These are phyloP conservation scores for Poecile atricapillus DNA, from an alignment of 2,113 vertebrate species.

Conservation along the genomic window DNA sequence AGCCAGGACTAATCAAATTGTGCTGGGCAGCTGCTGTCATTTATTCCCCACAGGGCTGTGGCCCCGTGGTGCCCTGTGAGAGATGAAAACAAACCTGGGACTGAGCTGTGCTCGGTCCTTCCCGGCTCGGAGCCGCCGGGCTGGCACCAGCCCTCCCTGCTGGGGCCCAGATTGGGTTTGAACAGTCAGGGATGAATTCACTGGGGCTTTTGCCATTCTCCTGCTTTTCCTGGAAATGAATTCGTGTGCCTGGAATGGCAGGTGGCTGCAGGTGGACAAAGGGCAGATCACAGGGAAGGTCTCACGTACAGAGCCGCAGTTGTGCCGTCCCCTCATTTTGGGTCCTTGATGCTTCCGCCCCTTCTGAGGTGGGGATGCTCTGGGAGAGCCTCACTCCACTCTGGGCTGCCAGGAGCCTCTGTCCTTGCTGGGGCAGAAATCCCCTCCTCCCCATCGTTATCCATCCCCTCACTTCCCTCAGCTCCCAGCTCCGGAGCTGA, in stretches of 20 bases:
- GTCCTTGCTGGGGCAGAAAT: neutral
- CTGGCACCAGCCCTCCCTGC: neutral
- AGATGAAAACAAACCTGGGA: neutral
- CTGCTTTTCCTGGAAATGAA: neutral
- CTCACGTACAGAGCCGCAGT: rapidly evolving
- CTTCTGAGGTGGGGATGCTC: rapidly evolving
- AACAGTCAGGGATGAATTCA: neutral
- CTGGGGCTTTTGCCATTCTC: rapidly evolving
- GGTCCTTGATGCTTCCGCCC: neutral
- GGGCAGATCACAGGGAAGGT: neutral
- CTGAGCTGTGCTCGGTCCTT: rapidly evolving
- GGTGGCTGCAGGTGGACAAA: neutral
- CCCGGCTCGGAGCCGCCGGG: neutral
- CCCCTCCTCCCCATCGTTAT: neutral
- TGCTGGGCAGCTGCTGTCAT: neutral
- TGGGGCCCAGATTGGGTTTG: rapidly evolving
- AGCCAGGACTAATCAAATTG: neutral
- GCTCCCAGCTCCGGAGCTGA: neutral
- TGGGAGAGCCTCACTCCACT: rapidly evolving
- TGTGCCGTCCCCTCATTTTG: rapidly evolving
- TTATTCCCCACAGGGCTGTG: rapidly evolving
- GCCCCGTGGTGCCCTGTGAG: rapidly evolving
- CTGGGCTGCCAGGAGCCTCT: neutral
- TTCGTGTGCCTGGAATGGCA: neutral
- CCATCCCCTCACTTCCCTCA: neutral